Evolutionary conservation across 92 coral and sea anemone species (phyloP).

Genomic region (Desmophyllum pertusum): DNA sequence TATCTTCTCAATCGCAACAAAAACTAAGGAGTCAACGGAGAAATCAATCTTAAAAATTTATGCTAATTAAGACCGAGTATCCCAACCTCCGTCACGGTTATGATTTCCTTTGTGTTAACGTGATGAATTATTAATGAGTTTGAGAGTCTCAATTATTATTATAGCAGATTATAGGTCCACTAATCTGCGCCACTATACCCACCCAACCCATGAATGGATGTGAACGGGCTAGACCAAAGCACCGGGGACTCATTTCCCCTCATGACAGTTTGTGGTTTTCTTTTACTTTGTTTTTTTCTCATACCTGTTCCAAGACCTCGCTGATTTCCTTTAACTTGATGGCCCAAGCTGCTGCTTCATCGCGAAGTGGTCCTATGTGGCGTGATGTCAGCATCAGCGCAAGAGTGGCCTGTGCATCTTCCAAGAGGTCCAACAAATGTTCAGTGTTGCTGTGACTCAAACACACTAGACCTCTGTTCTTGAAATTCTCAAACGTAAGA

Average conservation of each 20-base stretch:
- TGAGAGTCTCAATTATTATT: no score
- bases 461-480: constrained; percentile 90
- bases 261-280: not conserved
- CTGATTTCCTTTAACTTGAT: constrained; percentile 92
- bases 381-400: constrained; percentile 98
- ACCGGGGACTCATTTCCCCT: not conserved
- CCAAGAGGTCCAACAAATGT: constrained; percentile 85
- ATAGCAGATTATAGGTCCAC: no score
- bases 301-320: constrained; percentile 96
- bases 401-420: constrained; percentile 97
- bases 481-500: constrained; percentile 91
- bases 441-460: constrained; percentile 93
- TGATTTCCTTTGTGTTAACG: no score
- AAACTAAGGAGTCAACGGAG: no score
- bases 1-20: no score
- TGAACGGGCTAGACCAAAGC: no score
- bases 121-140: no score
- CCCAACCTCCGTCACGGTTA: no score
- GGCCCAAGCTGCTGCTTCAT: constrained; percentile 99
- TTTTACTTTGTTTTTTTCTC: not conserved
- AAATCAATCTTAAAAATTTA: no score
- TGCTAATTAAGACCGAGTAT: no score
- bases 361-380: constrained; percentile 95
- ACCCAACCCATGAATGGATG: no score
- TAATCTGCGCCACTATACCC: no score